Evolutionary conservation across 2,797 vertebrate genomes (phyloP).

Genomic region (Hozukius guyotensis): DNA sequence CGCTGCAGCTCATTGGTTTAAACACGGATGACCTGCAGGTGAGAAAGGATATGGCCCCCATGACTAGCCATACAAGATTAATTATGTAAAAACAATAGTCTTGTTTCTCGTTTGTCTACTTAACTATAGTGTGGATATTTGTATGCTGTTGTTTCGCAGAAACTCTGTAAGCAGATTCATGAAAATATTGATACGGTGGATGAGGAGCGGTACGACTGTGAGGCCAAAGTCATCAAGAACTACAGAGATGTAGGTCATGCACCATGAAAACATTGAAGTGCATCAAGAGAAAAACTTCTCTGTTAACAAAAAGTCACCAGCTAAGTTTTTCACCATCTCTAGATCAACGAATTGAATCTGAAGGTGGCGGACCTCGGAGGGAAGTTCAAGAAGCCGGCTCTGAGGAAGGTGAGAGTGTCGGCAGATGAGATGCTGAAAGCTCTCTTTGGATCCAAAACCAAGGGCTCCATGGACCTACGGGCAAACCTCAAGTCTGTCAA

Average conservation of each 20-base stretch:
- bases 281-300: background rate
- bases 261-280: background rate
- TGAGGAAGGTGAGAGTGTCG: constrained; percentile 80
- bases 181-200: constrained; percentile 71
- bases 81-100: background rate
- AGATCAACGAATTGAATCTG: constrained; percentile 77
- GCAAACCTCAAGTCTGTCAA: constrained; percentile 82
- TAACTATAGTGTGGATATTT: background rate
- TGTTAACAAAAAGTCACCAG: background rate
- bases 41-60: background rate
- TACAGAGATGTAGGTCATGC: constrained; percentile 70
- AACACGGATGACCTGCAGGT: constrained; percentile 87
- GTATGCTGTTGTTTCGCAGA: constrained; percentile 43
- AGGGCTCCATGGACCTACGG: constrained; percentile 79
- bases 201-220: constrained; percentile 78
- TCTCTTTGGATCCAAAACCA: constrained; percentile 78
- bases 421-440: constrained; percentile 82
- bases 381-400: constrained; percentile 81
- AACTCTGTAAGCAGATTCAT: constrained; percentile 74
- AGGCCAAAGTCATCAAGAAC: constrained; percentile 79
- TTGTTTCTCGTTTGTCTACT: background rate
- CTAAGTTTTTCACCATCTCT: background rate
- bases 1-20: constrained; percentile 83
- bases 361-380: constrained; percentile 79
- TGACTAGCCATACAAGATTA: background rate